phyloP scores from a whole-genome alignment of 2,797 vertebrate species.

The Sebastes ruberrimus region DNA sequence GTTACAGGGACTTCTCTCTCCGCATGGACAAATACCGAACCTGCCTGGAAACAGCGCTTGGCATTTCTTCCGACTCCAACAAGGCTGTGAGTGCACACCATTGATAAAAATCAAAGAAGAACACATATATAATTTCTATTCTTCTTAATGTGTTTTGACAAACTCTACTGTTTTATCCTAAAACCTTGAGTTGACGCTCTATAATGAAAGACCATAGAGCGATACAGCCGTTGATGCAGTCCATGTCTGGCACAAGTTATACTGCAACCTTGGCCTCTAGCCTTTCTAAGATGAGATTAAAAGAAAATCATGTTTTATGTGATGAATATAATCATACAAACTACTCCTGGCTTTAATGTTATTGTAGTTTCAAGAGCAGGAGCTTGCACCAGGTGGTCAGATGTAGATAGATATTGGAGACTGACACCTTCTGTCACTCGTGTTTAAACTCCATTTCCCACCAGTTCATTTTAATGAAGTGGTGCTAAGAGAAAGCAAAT shows the following conservation, averaged over 20 bases:
- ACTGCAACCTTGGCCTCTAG: background rate
- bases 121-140: background rate
- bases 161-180: background rate
- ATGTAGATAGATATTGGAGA: background rate
- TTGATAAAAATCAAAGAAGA: background rate
- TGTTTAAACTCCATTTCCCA: constrained; percentile 2
- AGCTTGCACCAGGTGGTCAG: background rate
- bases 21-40: constrained; percentile 99
- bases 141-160: background rate
- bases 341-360: background rate
- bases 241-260: background rate
- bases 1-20: constrained; percentile 98
- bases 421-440: too few species aligned
- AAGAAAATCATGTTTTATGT: constrained; percentile 1
- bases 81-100: constrained; percentile 87
- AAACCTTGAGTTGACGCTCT: background rate
- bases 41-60: constrained; percentile 95
- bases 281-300: background rate
- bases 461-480: constrained; percentile 11
- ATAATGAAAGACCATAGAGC: background rate
- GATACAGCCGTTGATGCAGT: background rate
- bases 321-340: background rate
- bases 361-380: background rate
- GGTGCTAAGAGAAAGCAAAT: constrained; percentile 20
- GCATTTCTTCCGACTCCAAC: constrained; percentile 97